Percentiles rank a stretch among this genome's conserved stretches.
Evolutionary conservation across 2,888 invertebrate species (phyloP).

Genomic region (Phoenoteleia sp.): DNA sequence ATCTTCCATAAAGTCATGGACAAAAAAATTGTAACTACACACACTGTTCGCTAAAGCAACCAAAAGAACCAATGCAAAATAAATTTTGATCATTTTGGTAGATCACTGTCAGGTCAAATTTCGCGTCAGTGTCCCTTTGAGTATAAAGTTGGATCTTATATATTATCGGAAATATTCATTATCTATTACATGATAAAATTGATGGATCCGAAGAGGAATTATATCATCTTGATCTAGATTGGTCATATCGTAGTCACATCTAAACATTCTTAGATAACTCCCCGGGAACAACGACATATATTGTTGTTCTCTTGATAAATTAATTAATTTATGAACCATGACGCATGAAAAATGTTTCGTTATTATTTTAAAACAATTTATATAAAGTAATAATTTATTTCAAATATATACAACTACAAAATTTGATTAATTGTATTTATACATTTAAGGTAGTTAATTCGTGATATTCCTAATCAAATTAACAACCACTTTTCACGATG

Average conservation of each 20-base stretch:
- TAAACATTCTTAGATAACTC: conserved; percentile 19
- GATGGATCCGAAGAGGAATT: too few relatives aligned
- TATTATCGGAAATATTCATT: not conserved
- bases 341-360: too few relatives aligned
- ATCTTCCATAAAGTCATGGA: not conserved
- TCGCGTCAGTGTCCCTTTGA: too few relatives aligned
- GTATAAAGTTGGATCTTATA: not conserved
- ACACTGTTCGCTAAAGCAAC: not conserved
- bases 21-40: not conserved
- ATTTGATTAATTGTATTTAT: too few relatives aligned
- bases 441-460: too few relatives aligned
- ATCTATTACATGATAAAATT: not conserved
- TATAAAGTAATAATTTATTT: too few relatives aligned
- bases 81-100: not conserved
- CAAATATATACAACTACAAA: too few relatives aligned
- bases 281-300: too few relatives aligned
- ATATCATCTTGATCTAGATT: not conserved
- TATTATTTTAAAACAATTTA: too few relatives aligned
- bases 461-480: too few relatives aligned
- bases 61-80: not conserved
- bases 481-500: too few relatives aligned
- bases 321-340: not conserved
- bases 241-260: not conserved
- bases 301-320: not conserved
- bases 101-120: too few relatives aligned